Percentiles rank a stretch among this genome's conserved stretches.
Evolutionary conservation across 2,797 vertebrate species (phyloP).

Genomic region (Mormyrops attenuatus): DNA sequence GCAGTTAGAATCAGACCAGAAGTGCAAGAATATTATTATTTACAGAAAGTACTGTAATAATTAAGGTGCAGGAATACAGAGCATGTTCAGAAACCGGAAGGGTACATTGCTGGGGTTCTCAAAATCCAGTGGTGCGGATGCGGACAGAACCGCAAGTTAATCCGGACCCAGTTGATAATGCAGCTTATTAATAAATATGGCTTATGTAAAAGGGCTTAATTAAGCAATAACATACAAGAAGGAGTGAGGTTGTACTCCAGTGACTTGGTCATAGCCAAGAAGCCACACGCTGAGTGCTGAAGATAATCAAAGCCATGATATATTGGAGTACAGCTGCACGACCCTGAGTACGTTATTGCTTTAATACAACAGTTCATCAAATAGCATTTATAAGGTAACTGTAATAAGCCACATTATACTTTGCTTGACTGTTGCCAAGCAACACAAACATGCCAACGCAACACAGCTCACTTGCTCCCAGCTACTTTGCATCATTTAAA

Average conservation of each 20-base stretch:
- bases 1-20: neutral
- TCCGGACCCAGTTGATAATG: neutral
- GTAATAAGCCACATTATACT: neutral
- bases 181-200: neutral
- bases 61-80: neutral
- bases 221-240: neutral
- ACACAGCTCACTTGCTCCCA: neutral
- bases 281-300: neutral
- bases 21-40: neutral
- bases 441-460: neutral
- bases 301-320: neutral
- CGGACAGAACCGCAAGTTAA: neutral
- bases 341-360: neutral
- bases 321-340: neutral
- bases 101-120: neutral
- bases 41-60: neutral
- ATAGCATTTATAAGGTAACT: neutral
- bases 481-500: neutral
- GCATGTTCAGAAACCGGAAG: neutral
- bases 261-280: neutral
- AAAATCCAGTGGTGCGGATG: neutral
- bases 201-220: neutral
- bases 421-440: neutral
- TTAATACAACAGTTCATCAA: neutral
- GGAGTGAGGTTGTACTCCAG: neutral